Base-by-base conservation (phyloP, 2,888 invertebrate genomes). In the Pammene fasciana region DNA sequence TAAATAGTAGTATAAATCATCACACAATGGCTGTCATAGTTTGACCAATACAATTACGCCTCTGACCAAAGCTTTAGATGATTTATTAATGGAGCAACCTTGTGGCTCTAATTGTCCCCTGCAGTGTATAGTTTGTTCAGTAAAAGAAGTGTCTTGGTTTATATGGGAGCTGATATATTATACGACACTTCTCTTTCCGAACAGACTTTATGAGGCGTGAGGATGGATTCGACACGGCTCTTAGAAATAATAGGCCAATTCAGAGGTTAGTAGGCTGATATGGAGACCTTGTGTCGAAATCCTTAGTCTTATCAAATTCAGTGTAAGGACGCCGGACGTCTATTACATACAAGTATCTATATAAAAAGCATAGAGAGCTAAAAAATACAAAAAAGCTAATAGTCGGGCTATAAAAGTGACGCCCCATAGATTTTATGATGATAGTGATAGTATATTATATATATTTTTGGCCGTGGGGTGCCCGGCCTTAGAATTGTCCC, bases 141-240 rank as follows among this genome's bases (percentile, higher is more conserved):
- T 3, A 26, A 26, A 26, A 26, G 26, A 26, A 26, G 26, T 26
- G 26, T 26, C 26, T 1, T 26, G 26, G 26, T 26, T 26, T 26
- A 26, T 26, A 7, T 38, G 9, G 9, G 38, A 38, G 38, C 38
- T 38, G 0, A 9, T 38, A 26, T 4, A 26, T 38, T 38, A 7
- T 9, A 38, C 38, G 7, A 38, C 7, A 5, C 38, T 9, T 38
- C 7, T 38, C 38, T 26, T 26, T 26, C 26, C 4, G 4, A 14
- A 26, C 11, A 13, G 9, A 0, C 13, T 54, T 3, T 54, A 72
- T 77, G 74, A 54, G 62, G 56, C 72, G 57, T 77, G 67, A 74
- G 70, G 50, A 75, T 77, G 78, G 77, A 87, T 88, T 86, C 74
- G 82, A 75, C 71, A 73, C 79, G 84, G 79, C 78, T 78, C 75